Percentiles rank a stretch among this genome's conserved stretches.
phyloP scores from a whole-genome alignment of 2,113 vertebrate species.

The Corydoras sp. region DNA sequence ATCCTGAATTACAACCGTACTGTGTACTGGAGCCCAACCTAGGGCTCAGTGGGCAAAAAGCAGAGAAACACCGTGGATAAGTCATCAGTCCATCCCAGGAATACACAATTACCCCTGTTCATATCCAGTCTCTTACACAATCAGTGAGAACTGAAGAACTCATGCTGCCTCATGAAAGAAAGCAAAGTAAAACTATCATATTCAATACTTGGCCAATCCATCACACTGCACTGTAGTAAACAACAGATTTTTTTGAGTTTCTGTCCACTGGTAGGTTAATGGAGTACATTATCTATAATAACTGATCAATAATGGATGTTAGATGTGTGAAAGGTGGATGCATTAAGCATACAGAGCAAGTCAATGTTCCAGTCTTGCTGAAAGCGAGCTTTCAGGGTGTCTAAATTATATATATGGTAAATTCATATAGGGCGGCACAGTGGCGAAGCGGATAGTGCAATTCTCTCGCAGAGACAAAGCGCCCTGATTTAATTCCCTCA shows the following conservation, averaged over 20 bases:
- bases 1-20: no score
- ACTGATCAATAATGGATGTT: slow-evolving; percentile 28
- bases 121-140: no score
- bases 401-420: slow-evolving; percentile 30
- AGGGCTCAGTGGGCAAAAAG: no score
- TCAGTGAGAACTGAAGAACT: not conserved
- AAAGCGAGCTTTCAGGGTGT: slow-evolving; percentile 2
- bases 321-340: slow-evolving; percentile 16
- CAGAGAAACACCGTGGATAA: no score
- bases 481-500: no score
- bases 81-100: no score
- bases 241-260: slow-evolving; percentile 16
- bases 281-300: slow-evolving; percentile 21
- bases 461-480: no score
- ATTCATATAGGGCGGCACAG: not conserved
- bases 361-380: slow-evolving; percentile 13
- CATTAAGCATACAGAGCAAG: slow-evolving; percentile 26
- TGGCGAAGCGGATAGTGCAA: not conserved
- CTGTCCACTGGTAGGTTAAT: slow-evolving; percentile 27
- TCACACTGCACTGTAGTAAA: slow-evolving; percentile 14
- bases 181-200: not conserved
- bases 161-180: no score
- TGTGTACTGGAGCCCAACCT: no score
- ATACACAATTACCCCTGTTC: no score
- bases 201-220: slow-evolving; percentile 1